Evolutionary conservation across 2,113 vertebrate species (phyloP).

Genomic region (Sterrhoptilus dennistouni): DNA sequence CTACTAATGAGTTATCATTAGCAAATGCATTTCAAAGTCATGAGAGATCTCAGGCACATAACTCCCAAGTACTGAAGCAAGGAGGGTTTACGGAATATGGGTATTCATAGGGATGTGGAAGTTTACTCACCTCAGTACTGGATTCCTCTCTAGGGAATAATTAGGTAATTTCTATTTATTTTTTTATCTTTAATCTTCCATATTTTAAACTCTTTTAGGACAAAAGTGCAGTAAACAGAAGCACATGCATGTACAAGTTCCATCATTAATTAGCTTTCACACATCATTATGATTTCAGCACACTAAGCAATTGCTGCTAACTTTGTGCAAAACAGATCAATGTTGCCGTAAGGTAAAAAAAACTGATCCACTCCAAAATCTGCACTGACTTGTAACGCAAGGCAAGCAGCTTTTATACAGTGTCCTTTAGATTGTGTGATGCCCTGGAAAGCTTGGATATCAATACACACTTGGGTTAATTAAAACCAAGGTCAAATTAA

Average conservation of each 20-base stretch:
- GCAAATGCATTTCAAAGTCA: neutral
- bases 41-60: neutral
- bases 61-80: neutral
- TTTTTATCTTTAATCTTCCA: neutral
- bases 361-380: neutral
- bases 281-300: neutral
- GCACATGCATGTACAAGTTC: neutral
- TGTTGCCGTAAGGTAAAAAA: neutral
- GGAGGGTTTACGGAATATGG: neutral
- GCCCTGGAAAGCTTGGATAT: neutral
- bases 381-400: neutral
- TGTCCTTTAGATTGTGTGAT: neutral
- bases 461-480: slow-evolving; percentile 3
- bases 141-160: neutral
- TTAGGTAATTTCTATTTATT: neutral
- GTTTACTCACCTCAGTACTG: neutral
- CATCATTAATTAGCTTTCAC: neutral
- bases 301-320: neutral
- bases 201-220: neutral
- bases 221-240: neutral
- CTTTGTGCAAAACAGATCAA: neutral
- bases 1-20: neutral
- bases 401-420: neutral
- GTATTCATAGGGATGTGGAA: neutral
- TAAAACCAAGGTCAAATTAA: neutral